phyloP scores from a whole-genome alignment of 2,797 vertebrate genomes.

The Rallus crepitans region DNA sequence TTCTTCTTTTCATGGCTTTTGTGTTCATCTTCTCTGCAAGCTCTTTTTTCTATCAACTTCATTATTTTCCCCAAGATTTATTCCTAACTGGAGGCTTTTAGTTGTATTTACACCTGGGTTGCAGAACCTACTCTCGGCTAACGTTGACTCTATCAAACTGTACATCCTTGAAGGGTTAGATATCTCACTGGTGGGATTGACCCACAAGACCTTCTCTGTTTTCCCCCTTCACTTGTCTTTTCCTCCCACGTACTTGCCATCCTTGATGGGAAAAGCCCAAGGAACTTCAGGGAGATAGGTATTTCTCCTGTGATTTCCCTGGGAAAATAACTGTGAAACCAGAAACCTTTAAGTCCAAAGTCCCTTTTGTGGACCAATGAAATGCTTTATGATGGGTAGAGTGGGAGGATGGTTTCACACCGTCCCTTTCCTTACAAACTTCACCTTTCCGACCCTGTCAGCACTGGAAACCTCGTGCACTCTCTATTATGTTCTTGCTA shows the following conservation, averaged over 20 bases:
- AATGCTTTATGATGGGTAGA: not conserved
- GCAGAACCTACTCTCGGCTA: not conserved
- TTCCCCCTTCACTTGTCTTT: not conserved
- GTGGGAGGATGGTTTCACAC: not conserved
- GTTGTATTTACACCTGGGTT: not conserved
- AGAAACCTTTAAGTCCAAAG: not conserved
- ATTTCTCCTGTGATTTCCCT: not conserved
- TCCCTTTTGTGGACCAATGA: rapidly evolving
- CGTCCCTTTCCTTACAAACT: not conserved
- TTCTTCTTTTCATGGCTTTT: conserved; percentile 11
- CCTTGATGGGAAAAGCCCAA: not conserved
- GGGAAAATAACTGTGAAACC: not conserved
- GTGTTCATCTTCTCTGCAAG: conserved; percentile 40
- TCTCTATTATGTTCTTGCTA: not conserved
- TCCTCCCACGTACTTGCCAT: not conserved
- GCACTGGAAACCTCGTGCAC: not conserved
- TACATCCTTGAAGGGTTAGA: not conserved
- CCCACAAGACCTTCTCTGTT: not conserved
- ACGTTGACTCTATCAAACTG: rapidly evolving
- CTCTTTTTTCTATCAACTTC: not conserved
- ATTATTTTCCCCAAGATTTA: not conserved
- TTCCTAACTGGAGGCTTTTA: conserved; percentile 22
- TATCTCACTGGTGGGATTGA: not conserved
- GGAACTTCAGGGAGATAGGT: not conserved
- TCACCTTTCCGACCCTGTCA: not conserved